Evolutionary conservation across 2,888 invertebrate genomes (phyloP), one percentile per base, ranked within the genome.

Genomic region (Habrosyne pyritoides): DNA sequence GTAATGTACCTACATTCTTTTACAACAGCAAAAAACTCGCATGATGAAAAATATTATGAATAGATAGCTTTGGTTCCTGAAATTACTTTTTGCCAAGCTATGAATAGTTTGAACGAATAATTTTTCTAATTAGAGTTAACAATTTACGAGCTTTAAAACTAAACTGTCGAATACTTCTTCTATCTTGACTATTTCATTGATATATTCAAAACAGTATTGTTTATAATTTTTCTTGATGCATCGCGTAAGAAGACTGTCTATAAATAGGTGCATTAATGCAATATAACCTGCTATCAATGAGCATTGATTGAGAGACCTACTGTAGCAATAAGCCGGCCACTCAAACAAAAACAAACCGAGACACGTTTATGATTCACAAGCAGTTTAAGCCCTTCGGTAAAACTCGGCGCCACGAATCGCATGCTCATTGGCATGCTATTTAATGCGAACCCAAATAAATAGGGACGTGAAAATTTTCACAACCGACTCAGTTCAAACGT

Each of bases 271-370:
- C 7, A 42, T 42, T 18, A 42, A 42, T 42, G 4, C 8, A 36
- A 36, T 14, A 63, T 55, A 69, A 70, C 72, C 63, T 64, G 63
- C 66, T 70, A 70, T 69, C 67, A 69, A 71, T 67, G 62, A 64
- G 70, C 67, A 74, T 75, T 77, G 75, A 82, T 79, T 71, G 63
- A 61, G 60, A 64, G 59, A 18, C 42, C 18, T n/a, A n/a, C 42
- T n/a, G 24, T 24, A 14, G 5, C 6, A 42, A 42, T 42, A 42
- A 42, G 8, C 8, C 36, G 18, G 36, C 42, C 18, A 18, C 36
- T 42, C 8, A 42, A 18, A 42, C 54, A 53, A 33, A 36, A 46
- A 53, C 36, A 53, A 54, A 51, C n/a, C 5, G 50, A 55, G 21
- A 22, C 42, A 21, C 42, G 26, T n/a, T 21, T 42, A 56, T 55